Conservation (phyloP, 2,797 vertebrate species). For the Pipistrellus nathusii region DNA sequence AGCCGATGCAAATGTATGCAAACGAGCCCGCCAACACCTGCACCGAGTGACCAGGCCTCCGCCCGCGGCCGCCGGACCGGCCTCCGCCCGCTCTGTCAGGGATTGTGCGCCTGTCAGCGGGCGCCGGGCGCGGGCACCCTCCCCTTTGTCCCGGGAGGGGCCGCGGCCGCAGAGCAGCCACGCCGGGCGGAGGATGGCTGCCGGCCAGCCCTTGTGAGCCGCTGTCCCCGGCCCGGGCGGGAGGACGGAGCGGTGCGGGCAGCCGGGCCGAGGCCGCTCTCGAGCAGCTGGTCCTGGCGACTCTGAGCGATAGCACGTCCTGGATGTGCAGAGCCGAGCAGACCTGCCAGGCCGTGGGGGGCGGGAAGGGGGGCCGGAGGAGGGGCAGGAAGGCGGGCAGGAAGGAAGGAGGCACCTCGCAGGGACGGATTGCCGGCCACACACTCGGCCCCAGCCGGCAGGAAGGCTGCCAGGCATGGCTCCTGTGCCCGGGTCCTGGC, state of each 20-base stretch:
- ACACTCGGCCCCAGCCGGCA: not conserved
- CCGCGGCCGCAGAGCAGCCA: slow-evolving; percentile 78
- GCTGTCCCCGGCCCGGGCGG: slow-evolving; percentile 76
- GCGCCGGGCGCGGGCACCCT: slow-evolving; percentile 82
- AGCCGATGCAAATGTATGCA: slow-evolving; percentile 99
- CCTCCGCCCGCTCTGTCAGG: slow-evolving; percentile 89
- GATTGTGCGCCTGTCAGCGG: slow-evolving; percentile 95
- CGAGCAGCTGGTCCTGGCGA: slow-evolving; percentile 83
- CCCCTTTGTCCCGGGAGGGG: slow-evolving; percentile 86
- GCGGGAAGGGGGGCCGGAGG: slow-evolving; percentile 11
- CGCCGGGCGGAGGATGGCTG: slow-evolving; percentile 91
- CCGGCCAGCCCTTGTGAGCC: slow-evolving; percentile 93
- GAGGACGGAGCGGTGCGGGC: slow-evolving; percentile 65
- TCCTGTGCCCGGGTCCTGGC: not conserved
- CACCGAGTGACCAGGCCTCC: slow-evolving; percentile 89
- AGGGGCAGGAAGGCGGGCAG: slow-evolving; percentile 20
- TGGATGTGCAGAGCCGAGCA: slow-evolving; percentile 69
- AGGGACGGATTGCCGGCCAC: no score
- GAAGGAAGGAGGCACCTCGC: not conserved
- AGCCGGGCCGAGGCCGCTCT: slow-evolving; percentile 62
- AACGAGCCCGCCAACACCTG: slow-evolving; percentile 93
- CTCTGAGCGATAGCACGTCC: slow-evolving; percentile 69
- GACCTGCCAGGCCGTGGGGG: not conserved
- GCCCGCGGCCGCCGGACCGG: slow-evolving; percentile 85
- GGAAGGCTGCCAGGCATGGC: slow-evolving; percentile 73